Evolutionary conservation across 2,888 invertebrate species (phyloP).

Genomic region (Ochropleura leucogaster): DNA sequence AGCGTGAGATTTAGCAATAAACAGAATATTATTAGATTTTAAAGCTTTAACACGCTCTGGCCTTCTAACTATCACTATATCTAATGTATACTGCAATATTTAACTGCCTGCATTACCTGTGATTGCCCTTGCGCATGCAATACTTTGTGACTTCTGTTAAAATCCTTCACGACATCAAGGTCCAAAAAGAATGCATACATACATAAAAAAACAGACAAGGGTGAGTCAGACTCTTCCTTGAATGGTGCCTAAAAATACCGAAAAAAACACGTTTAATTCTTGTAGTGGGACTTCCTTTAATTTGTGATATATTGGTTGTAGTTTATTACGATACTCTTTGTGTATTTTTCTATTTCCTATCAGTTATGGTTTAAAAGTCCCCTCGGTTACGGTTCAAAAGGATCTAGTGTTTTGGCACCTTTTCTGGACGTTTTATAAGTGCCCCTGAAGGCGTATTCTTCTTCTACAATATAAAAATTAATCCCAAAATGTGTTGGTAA

Average conservation of each 20-base stretch:
- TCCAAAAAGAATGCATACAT: constrained; percentile 6
- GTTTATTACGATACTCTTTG: not conserved
- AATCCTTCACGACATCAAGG: constrained; percentile 36
- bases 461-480: no score
- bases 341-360: not conserved
- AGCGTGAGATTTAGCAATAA: constrained; percentile 62
- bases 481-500: no score
- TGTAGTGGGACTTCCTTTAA: not conserved
- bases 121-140: constrained; percentile 62
- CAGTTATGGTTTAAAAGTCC: not conserved
- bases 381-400: no score
- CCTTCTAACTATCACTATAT: constrained; percentile 67
- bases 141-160: constrained; percentile 27
- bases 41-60: constrained; percentile 44
- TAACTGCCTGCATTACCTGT: constrained; percentile 49
- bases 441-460: no score
- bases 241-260: not conserved
- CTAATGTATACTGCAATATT: constrained; percentile 59
- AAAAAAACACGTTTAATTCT: not conserved
- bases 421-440: no score
- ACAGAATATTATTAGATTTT: constrained; percentile 44
- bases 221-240: not conserved
- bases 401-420: no score
- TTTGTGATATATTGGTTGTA: not conserved
- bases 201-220: not conserved